Evolutionary conservation across 2,888 invertebrate genomes (phyloP).

Genomic region (Vesta saturnalis): DNA sequence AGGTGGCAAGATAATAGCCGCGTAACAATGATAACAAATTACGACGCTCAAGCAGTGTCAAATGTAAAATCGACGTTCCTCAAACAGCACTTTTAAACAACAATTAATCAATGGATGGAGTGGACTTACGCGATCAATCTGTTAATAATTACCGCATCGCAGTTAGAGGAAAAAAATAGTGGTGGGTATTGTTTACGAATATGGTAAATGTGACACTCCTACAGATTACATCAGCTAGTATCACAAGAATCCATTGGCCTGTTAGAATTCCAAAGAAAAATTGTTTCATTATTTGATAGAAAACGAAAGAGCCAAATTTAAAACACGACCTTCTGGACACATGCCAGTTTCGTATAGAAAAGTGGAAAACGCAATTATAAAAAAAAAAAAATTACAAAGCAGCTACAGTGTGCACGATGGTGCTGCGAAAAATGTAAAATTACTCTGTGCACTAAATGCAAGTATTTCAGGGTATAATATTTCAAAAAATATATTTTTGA

Average conservation of each 20-base stretch:
- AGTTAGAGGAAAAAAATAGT: no score
- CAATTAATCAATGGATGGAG: no score
- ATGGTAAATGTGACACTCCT: no score
- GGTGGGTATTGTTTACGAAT: no score
- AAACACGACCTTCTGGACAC: no score
- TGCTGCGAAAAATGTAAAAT: no score
- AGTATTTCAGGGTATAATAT: neutral
- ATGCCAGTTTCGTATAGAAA: neutral
- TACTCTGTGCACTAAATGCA: neutral
- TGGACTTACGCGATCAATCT: no score
- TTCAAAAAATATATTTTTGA: neutral
- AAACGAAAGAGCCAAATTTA: neutral
- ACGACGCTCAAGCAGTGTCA: slow-evolving; percentile 5
- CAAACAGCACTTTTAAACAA: no score
- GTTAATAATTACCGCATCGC: no score
- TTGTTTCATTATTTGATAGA: neutral
- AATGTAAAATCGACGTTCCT: slow-evolving; percentile 25
- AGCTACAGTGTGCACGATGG: neutral
- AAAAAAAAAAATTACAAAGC: neutral
- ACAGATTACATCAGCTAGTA: no score
- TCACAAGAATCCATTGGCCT: neutral
- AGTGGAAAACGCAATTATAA: no score
- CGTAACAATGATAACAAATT: neutral
- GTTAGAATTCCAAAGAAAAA: no score
- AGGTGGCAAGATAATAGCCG: neutral